Base-by-base conservation (phyloP, 1,140 invertebrate genomes). In the Drosophila erecta region DNA sequence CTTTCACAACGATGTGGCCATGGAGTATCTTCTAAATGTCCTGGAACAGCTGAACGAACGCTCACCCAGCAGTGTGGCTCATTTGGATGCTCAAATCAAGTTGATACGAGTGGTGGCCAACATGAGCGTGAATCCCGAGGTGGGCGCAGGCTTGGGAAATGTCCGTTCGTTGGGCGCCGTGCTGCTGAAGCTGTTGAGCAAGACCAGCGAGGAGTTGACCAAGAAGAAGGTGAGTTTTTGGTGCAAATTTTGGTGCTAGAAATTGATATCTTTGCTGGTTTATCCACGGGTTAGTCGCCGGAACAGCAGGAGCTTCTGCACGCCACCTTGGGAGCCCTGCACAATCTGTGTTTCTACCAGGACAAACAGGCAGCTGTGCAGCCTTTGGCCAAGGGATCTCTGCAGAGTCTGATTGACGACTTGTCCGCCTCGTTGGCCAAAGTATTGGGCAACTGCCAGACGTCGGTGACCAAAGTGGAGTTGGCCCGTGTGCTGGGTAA, bases 31-130 rank as follows among this genome's bases (percentile, higher is more conserved):
- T 11, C 40, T 92, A 15, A 79, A 83, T 54, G 76, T 91, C n/a
- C 58, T 92, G 27, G 79, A 87, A 37, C 67, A 81, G 30, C 76
- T 91, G 1, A 80, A 90, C 30, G 83, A 70, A 20, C 76, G 62
- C 6, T 65, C 50, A 49, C 62, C 41, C n/a, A 57, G 24, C 41
- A 80, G 59, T n/a, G 84, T 91, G 46, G 56, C 90, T 2, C 87
- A 92, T 0, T 27, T 92, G 35, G 92, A 95, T 93, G 92, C 91
- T 30, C 79, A 92, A 27, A 84, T 92, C 24, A 92, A 92, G 77
- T 92, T 95, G 41, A 94, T 96, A 12, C 92, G 96, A 22, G 95
- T 96, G 4, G 92, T 96, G 47, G 96, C 95, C 33, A 96, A 96
- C 86, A 94, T 96, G 92, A 95, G 95, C 38, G 95, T 96, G 40